Base-by-base conservation (phyloP, 2,888 invertebrate species). In the Heliconius ismenius region DNA sequence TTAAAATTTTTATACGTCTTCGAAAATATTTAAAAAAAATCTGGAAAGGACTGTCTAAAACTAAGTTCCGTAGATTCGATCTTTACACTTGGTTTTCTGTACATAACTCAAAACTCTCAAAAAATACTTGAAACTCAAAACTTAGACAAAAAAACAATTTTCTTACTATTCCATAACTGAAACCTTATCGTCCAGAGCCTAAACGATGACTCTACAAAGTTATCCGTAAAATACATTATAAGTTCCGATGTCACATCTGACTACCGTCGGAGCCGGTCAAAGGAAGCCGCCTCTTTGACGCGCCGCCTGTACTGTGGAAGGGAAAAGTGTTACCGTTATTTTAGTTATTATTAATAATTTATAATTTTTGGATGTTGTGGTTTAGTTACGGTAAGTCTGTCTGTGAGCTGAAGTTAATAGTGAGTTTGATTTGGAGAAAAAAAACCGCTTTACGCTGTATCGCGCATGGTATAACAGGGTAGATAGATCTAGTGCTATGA, bases 241-340 rank as follows among this genome's bases (percentile, higher is more conserved):
- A 75, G 39, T 73, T 54, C 58, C 62, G 62, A 75, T 76, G 75
- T 76, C 74, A 43, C 79, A 76, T 78, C 79, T 70, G 74, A 77
- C 79, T 74, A 74, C 78, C 76, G 77, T 43, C 80, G 77, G 75
- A 63, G 72, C 76, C 77, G 43, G 75, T 75, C 68, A 80, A 82
- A 82, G 82, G 79, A 77, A 64, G 78, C 79, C 80, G 80, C 79
- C 74, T 76, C 78, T 81, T 82, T 82, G 82, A 81, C 77, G 81
- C 78, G 79, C 78, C 81, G 81, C 80, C 68, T 24, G 79, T 76
- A 74, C 75, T 73, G 64, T 68, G 54, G 54, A 58, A 58, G 43
- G 62, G 76, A 74, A 58, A 74, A 79, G 73, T 77, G 58, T 78
- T 75, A 28, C 68, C 76, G n/a, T 74, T 58, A 62, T 74, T 76